Conservation (phyloP, 2,113 vertebrate genomes). For the Prietella phreatophila region DNA sequence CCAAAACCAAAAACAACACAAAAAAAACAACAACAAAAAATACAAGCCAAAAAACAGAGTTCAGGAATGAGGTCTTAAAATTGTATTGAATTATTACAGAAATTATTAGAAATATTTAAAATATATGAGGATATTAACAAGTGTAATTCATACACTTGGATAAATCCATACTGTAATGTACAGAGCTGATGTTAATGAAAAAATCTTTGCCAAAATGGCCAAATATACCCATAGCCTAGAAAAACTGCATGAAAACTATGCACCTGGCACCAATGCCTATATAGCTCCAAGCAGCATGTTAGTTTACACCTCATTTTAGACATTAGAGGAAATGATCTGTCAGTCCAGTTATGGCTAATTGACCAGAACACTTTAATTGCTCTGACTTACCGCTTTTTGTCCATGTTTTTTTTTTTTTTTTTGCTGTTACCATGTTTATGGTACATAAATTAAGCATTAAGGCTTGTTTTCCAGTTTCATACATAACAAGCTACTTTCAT, state of each 20-base stretch:
- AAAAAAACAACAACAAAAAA: too few species aligned
- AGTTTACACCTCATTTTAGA: background rate
- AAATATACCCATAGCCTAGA: background rate
- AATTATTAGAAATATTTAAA: background rate
- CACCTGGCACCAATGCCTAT: background rate
- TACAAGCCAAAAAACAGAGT: background rate
- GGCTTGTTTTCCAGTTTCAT: background rate
- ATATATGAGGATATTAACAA: background rate
- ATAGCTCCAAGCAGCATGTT: background rate
- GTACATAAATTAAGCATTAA: background rate
- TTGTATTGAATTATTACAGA: background rate
- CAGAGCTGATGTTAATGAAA: background rate
- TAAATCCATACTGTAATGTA: background rate
- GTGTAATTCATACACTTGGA: background rate
- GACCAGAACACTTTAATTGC: constrained; percentile 9
- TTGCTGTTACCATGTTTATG: background rate
- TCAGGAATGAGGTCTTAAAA: background rate
- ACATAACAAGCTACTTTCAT: background rate
- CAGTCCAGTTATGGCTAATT: background rate
- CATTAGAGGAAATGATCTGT: background rate
- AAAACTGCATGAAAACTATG: background rate
- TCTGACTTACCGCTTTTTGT: background rate
- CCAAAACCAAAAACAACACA: too few species aligned
- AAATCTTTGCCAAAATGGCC: background rate
- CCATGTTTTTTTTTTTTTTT: background rate